These are phyloP conservation scores for Brevimyrus niger DNA, from an alignment of 2,113 vertebrate genomes.

Conservation along the genomic window DNA sequence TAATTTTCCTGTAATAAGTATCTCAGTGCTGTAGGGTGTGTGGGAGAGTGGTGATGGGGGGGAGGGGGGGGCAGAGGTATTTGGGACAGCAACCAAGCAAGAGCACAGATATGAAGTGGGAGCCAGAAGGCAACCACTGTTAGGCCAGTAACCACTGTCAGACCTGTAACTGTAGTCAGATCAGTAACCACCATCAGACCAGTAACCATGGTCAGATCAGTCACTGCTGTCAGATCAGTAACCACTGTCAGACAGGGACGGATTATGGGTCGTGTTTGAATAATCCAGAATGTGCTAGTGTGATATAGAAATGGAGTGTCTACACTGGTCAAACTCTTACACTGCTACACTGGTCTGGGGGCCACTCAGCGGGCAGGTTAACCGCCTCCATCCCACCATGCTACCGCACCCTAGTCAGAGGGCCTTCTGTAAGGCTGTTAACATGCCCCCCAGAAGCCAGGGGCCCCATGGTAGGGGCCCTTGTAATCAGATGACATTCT, in stretches of 20 bases:
- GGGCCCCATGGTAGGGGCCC: too few relatives aligned
- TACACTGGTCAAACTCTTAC: too few relatives aligned
- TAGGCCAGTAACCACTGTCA: neutral
- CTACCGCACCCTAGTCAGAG: too few relatives aligned
- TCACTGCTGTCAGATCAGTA: neutral
- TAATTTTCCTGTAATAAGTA: conserved; percentile 1
- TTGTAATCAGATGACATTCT: too few relatives aligned
- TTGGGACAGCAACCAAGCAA: neutral
- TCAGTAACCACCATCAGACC: neutral
- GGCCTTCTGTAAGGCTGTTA: too few relatives aligned
- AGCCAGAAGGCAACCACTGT: neutral
- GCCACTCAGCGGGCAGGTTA: too few relatives aligned
- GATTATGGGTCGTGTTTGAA: too few relatives aligned
- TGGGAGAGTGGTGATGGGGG: neutral
- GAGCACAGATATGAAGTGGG: neutral
- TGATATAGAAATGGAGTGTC: too few relatives aligned
- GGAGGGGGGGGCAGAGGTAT: neutral
- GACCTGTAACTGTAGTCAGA: neutral
- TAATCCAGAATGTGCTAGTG: too few relatives aligned
- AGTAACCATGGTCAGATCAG: neutral
- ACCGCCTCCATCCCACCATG: too few relatives aligned
- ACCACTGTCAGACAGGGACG: neutral
- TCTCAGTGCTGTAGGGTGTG: neutral
- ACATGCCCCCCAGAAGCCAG: too few relatives aligned
- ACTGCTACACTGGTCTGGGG: too few relatives aligned